These are phyloP conservation scores for Hirtodrosophila duncani DNA, from an alignment of 2,888 invertebrate species.

Conservation along the genomic window DNA sequence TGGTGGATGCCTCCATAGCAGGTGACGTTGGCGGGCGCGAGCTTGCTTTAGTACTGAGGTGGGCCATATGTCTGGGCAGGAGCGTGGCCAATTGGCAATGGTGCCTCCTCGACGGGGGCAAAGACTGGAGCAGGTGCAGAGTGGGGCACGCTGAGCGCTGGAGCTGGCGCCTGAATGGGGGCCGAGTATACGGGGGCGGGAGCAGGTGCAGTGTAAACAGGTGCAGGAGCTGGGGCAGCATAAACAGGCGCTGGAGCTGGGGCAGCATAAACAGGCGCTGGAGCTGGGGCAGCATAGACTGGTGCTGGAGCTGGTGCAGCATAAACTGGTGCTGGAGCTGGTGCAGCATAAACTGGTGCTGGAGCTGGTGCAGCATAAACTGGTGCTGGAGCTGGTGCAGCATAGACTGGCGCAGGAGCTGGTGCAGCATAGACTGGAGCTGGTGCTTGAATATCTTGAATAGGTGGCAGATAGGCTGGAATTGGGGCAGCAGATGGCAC, in stretches of 20 bases:
- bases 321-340: slow-evolving; percentile 20
- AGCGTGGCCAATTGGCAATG: slow-evolving; percentile 47
- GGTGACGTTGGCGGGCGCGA: slow-evolving; percentile 7
- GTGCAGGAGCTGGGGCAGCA: slow-evolving; percentile 10
- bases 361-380: slow-evolving; percentile 26
- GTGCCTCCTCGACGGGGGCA: slow-evolving; percentile 39
- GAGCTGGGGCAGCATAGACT: slow-evolving; percentile 5
- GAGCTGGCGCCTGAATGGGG: slow-evolving; percentile 41
- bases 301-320: slow-evolving; percentile 14
- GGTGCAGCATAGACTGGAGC: slow-evolving; percentile 16
- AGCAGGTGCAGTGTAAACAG: slow-evolving; percentile 25
- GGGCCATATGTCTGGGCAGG: slow-evolving; percentile 68
- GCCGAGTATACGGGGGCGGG: slow-evolving; percentile 32
- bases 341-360: slow-evolving; percentile 19
- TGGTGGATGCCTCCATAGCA: slow-evolving; percentile 20
- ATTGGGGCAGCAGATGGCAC: slow-evolving; percentile 17
- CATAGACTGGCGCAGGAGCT: slow-evolving; percentile 10
- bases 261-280: slow-evolving; percentile 27
- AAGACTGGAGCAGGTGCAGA: slow-evolving; percentile 31
- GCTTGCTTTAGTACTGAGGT: slow-evolving; percentile 41
- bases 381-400: slow-evolving; percentile 17
- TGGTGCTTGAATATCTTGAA: slow-evolving; percentile 28
- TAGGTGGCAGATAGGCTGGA: slow-evolving; percentile 19
- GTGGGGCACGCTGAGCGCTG: slow-evolving; percentile 28
- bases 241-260: slow-evolving; percentile 30